A percentile compares a stretch with the other conserved stretches of the same genome.
phyloP scores from a whole-genome alignment of 1,140 invertebrate species.

The Idris sp. region DNA sequence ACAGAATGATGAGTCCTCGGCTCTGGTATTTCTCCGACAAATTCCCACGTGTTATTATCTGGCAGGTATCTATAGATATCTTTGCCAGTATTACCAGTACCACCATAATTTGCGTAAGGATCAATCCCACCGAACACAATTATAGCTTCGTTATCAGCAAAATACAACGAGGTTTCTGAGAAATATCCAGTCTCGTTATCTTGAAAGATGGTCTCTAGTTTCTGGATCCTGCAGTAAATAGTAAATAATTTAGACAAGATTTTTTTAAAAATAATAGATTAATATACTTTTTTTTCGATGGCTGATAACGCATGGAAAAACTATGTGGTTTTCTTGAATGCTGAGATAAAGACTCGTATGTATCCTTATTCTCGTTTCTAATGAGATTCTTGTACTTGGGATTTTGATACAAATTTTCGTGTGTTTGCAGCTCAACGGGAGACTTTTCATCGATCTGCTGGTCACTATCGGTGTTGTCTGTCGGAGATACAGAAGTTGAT shows the following conservation, averaged over 20 bases:
- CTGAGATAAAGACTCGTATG: conserved; percentile 22
- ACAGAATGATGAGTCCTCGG: conserved; percentile 81
- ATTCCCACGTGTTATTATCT: conserved; percentile 80
- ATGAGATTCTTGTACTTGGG: conserved; percentile 26
- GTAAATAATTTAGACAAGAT: conserved; percentile 7
- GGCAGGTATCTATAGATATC: conserved; percentile 80
- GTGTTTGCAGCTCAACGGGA: conserved; percentile 30
- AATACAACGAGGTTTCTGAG: conserved; percentile 78
- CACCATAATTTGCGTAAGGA: conserved; percentile 78
- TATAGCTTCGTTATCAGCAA: conserved; percentile 79
- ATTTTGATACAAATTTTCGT: conserved; percentile 54
- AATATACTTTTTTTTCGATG: conserved; percentile 21
- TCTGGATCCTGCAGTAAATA: conserved; percentile 35
- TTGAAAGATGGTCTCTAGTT: conserved; percentile 34
- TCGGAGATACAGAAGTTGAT: conserved; percentile 28
- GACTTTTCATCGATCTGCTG: conserved; percentile 36
- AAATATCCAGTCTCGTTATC: conserved; percentile 53
- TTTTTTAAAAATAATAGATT: conserved; percentile 15
- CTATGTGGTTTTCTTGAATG: conserved; percentile 30
- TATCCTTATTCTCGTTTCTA: conserved; percentile 3
- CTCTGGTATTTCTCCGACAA: conserved; percentile 80
- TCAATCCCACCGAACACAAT: conserved; percentile 82
- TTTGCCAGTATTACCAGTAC: conserved; percentile 79
- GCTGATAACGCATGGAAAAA: conserved; percentile 19
- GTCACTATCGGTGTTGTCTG: conserved; percentile 31